phyloP scores from a whole-genome alignment of 2,888 invertebrate genomes.

The Craniophora ligustri region DNA sequence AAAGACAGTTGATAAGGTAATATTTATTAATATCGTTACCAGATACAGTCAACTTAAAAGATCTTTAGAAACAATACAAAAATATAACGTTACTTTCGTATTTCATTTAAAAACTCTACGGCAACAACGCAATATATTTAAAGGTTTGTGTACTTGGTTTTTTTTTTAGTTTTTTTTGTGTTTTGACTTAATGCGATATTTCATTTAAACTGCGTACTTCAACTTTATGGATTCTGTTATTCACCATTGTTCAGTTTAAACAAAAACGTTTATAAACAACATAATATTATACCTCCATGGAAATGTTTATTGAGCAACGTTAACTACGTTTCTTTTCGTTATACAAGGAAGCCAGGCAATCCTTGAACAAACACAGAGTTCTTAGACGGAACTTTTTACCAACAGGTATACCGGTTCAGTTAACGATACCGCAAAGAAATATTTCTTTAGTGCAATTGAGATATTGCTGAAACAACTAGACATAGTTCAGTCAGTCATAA shows the following conservation, averaged over 20 bases:
- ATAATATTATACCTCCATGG: not conserved
- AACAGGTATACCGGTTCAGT: not conserved
- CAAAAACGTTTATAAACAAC: not conserved
- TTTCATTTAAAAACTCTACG: no score
- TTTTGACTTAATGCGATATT: not conserved
- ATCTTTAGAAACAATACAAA: no score
- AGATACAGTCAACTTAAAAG: no score
- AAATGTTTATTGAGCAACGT: constrained; percentile 8
- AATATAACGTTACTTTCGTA: no score
- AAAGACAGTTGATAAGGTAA: no score
- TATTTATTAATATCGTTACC: no score
- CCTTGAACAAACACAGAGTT: constrained; percentile 25
- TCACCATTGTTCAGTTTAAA: not conserved
- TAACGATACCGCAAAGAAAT: not conserved
- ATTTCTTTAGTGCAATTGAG: constrained; percentile 7
- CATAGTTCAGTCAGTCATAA: constrained; percentile 4
- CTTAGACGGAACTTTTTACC: constrained; percentile 24
- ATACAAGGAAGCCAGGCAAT: constrained; percentile 19
- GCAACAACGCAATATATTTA: no score
- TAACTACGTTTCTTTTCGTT: constrained; percentile 20
- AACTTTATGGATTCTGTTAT: not conserved
- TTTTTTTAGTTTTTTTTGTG: not conserved
- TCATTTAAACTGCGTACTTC: constrained; percentile 16
- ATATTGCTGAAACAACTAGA: constrained; percentile 15
- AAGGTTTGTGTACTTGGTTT: no score